phyloP scores from a whole-genome alignment of 2,888 invertebrate species.

The Euphydryas editha region DNA sequence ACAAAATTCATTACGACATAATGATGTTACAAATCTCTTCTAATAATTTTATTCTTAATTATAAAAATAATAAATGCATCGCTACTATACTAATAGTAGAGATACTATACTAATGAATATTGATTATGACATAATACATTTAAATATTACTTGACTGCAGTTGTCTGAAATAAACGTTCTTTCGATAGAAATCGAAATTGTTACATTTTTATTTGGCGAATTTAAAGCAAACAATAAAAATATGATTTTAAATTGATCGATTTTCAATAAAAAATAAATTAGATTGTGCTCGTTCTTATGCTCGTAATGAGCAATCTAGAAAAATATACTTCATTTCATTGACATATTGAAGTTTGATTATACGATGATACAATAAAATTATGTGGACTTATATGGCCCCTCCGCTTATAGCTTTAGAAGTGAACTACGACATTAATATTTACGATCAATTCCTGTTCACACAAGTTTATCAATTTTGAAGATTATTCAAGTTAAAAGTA shows the following conservation, averaged over 20 bases:
- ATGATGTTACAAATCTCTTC: neutral
- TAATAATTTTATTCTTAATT: neutral
- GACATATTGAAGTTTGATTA: neutral
- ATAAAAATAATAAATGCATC: constrained; percentile 26
- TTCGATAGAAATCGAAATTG: too few relatives aligned
- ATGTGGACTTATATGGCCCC: constrained; percentile 28
- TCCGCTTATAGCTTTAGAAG: constrained; percentile 18
- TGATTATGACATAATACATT: neutral
- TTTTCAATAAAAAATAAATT: neutral
- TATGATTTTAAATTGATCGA: neutral
- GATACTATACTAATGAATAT: constrained; percentile 20
- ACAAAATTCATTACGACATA: constrained; percentile 51
- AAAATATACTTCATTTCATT: constrained; percentile 8
- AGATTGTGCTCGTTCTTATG: neutral
- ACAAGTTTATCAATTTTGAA: neutral
- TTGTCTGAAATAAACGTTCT: neutral
- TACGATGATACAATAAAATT: neutral
- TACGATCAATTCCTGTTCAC: constrained; percentile 11
- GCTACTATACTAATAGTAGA: too few relatives aligned
- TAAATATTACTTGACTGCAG: neutral
- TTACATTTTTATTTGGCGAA: neutral
- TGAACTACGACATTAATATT: neutral
- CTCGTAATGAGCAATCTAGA: constrained; percentile 2
- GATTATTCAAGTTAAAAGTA: too few relatives aligned
- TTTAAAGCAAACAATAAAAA: neutral